Evolutionary conservation across 2,888 invertebrate species (phyloP), one percentile per base, ranked within the genome.

Genomic region (Beris morrisii): DNA sequence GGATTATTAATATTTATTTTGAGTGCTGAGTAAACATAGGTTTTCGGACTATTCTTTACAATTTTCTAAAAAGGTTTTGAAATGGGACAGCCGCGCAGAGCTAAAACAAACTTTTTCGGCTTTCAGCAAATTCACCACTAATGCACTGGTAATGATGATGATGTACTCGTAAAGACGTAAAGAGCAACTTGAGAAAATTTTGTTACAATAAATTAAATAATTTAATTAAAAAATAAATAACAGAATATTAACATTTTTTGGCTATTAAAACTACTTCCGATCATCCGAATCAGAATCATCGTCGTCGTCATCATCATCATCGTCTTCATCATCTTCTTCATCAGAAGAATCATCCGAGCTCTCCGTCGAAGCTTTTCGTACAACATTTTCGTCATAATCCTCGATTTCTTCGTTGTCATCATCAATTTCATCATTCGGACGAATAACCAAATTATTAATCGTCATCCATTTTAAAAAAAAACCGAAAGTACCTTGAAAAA

Each of bases 341-440:
- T 61, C 38, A n/a, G 38, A 38, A 5, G 38, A 38, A 38, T 38
- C 38, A 11, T 22, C 22, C 32, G 31, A 4, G 12, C 45, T 58
- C 6, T 58, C 28, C 4, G 71, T 70, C 68, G 71, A 70, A 32
- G 54, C 65, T 63, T 61, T 73, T 65, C 78, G 72, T 6, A 80
- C 84, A 28, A 85, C 84, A 73, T 85, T 86, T 72, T 89, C 88
- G 70, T 88, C 88, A 70, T 90, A 88, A 72, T 89, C 88, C 75
- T 89, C 89, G 52, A 86, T 84, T 66, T 88, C 87, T 53, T 84
- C 84, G 38, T 38, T 38, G 70, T 85, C 84, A 31, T 86, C 87
- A 53, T 87, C 87, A 4, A 85, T 82, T 30, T 85, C 86, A 54
- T 86, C 85, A 5, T 85, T 81, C 61, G 85, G 86, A 0, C 86